These are phyloP conservation scores for Myripristis murdjan DNA, from an alignment of 2,797 vertebrate genomes.

Conservation along the genomic window DNA sequence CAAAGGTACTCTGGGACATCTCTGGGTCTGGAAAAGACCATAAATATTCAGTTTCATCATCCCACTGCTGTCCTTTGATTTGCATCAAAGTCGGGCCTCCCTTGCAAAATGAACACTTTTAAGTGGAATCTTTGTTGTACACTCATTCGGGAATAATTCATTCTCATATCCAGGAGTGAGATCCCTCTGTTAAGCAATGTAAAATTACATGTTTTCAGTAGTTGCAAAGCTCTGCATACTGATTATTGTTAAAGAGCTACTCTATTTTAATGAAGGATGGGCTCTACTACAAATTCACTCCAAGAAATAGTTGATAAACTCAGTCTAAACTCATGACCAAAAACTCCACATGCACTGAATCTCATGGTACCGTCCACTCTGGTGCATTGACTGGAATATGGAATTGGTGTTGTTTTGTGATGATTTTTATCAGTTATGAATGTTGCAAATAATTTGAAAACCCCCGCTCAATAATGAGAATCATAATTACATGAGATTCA, in stretches of 20 bases:
- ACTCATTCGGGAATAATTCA: constrained; percentile 31
- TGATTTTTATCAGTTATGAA: constrained; percentile 13
- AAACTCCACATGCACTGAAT: constrained; percentile 43
- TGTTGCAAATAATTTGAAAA: not conserved
- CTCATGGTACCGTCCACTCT: constrained; percentile 24
- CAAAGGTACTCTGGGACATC: constrained; percentile 58
- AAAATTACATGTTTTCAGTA: constrained; percentile 16
- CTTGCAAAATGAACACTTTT: constrained; percentile 50
- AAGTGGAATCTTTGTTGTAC: constrained; percentile 48
- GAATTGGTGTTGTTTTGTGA: constrained; percentile 11
- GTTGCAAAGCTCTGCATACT: not conserved
- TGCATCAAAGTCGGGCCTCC: constrained; percentile 59
- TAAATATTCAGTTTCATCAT: constrained; percentile 74
- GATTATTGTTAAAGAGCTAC: constrained; percentile 1
- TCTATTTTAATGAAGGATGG: constrained; percentile 22
- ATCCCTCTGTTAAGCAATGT: constrained; percentile 1
- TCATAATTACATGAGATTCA: not conserved
- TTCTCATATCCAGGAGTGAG: constrained; percentile 25
- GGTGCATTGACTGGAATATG: constrained; percentile 20
- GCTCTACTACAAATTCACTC: constrained; percentile 41
- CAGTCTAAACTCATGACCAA: constrained; percentile 26
- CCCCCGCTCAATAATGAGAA: not conserved
- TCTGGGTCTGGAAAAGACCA: constrained; percentile 50
- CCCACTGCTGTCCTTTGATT: constrained; percentile 63
- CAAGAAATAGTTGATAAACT: constrained; percentile 43